These are phyloP conservation scores for Percopsis omiscomaycus DNA, from an alignment of 2,797 vertebrate genomes.

Conservation along the genomic window DNA sequence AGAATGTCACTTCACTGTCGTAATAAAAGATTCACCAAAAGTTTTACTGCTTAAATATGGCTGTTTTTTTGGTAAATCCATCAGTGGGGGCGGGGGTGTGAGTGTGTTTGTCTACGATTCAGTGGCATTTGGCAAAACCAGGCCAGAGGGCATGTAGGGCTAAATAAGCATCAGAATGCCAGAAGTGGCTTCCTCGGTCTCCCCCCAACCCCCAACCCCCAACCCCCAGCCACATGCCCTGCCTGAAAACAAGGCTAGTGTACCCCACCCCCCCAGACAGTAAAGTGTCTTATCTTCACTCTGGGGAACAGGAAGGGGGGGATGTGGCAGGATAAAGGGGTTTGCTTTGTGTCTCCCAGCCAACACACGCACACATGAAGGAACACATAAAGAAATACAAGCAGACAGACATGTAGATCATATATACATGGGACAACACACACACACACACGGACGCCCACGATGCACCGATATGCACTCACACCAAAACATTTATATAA, in stretches of 20 bases:
- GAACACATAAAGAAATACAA: constrained; percentile 32
- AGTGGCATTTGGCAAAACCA: constrained; percentile 38
- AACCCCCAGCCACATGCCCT: constrained; percentile 49
- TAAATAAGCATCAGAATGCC: constrained; percentile 67
- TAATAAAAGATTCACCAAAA: no score
- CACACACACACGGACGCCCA: not conserved
- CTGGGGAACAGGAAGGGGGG: constrained; percentile 54
- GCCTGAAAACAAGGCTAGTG: constrained; percentile 68
- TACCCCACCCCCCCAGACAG: constrained; percentile 51
- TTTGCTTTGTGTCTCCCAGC: constrained; percentile 60
- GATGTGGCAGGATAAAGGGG: constrained; percentile 27
- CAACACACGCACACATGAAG: constrained; percentile 18
- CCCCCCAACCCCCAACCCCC: constrained; percentile 49
- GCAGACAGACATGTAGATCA: not conserved
- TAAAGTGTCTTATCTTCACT: constrained; percentile 64
- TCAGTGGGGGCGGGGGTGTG: not conserved
- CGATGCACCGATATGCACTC: no score
- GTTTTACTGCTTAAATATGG: not conserved
- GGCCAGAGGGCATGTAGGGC: constrained; percentile 44
- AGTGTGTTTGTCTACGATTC: constrained; percentile 22
- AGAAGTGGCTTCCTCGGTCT: constrained; percentile 51
- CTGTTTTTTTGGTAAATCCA: constrained; percentile 1
- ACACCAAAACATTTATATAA: no score
- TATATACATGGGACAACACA: constrained; percentile 7
- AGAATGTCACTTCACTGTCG: not conserved